phyloP scores from a whole-genome alignment of 2,797 vertebrate species.

The Peromyscus eremicus region DNA sequence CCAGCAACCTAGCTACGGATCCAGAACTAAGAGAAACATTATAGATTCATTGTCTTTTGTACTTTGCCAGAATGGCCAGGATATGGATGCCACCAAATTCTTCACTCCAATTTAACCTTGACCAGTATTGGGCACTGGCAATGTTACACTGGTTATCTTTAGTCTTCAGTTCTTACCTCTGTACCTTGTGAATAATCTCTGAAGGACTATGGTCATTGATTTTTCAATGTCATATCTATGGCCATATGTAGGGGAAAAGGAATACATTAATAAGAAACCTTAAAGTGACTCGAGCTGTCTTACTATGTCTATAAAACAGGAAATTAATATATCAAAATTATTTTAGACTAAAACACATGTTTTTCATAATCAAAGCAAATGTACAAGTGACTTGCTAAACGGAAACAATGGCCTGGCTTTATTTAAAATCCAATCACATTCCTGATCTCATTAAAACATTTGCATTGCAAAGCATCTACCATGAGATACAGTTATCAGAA shows the following conservation, averaged over 20 bases:
- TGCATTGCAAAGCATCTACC: constrained; percentile 59
- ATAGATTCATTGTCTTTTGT: neutral
- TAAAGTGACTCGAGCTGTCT: neutral
- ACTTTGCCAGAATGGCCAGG: neutral
- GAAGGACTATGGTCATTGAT: neutral
- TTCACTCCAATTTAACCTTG: neutral
- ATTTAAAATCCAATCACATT: constrained; percentile 69
- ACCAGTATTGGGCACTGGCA: neutral
- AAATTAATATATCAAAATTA: constrained; percentile 16
- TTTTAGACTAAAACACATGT: constrained; percentile 35
- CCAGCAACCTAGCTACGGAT: neutral
- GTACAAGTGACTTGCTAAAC: constrained; percentile 23
- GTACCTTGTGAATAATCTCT: neutral
- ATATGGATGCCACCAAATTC: too few relatives aligned
- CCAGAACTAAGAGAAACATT: neutral
- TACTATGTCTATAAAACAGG: constrained; percentile 23
- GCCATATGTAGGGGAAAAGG: neutral
- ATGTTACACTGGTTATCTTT: neutral
- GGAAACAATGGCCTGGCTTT: constrained; percentile 29
- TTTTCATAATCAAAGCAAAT: constrained; percentile 52
- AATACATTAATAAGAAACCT: constrained; percentile 31
- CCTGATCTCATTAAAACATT: constrained; percentile 52
- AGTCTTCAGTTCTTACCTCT: neutral
- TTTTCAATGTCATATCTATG: neutral
- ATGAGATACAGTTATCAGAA: neutral